Base-by-base conservation (phyloP, 2,888 invertebrate genomes). In the Pollenia amentaria region DNA sequence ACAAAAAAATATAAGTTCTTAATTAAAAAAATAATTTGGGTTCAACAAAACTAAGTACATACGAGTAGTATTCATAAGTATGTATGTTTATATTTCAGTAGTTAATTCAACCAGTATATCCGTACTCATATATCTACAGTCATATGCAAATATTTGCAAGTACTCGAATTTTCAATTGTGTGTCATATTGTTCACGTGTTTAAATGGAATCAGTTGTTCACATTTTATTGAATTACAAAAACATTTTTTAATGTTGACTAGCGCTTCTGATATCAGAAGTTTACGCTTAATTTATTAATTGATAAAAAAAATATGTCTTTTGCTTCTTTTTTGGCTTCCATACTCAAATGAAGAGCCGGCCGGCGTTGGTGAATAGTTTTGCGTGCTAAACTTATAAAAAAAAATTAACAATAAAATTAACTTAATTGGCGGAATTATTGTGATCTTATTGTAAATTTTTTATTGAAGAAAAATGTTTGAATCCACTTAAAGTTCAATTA, bases 221-320 rank as follows among this genome's bases (percentile, higher is more conserved):
- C 48, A 11, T 70, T 85, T 73, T 70, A 87, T 87, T 85, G 70
- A 81, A 69, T 85, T 78, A 87, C 81, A 87, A 87, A 84, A 18
- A 7, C 48, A 69, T 76, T 53, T 85, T 57, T 72, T n/a, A 46
- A 46, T 57, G 8, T 48, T 64, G 48, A 65, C 57, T 18, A 16
- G 60, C 29, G 42, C 42, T 48, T 40, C 16, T 29, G 29, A 40
- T 60, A 29, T 7, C 8, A 70, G 51, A 18, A 53, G 7, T 18
- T 53, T 42, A 12, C 62, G 18, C 18, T 57, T 48, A 11, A 21
- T 9, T 44, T 14, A 14, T 77, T 29, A 83, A 83, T 72, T 77
- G 16, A 64, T 83, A 0, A 69, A 42, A 62, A 42, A 76, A 69
- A 76, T 2, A 57, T 9, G 48, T 69, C 3, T 57, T 44, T 46